Evolutionary conservation across 2,888 invertebrate genomes (phyloP).

Genomic region (Metopia argyrocephala): DNA sequence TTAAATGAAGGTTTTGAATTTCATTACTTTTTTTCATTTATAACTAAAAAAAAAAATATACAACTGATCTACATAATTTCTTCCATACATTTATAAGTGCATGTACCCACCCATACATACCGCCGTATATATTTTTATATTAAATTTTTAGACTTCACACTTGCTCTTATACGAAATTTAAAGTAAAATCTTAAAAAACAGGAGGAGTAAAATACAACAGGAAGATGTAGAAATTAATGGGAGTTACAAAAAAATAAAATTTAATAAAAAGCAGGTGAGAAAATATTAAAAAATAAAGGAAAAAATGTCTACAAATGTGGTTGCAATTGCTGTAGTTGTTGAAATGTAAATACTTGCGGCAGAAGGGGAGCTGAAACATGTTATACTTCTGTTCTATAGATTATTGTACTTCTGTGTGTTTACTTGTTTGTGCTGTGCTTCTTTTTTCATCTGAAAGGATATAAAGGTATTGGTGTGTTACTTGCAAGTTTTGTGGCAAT

Average conservation of each 20-base stretch:
- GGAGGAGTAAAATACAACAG: not conserved
- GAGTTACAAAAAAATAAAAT: constrained; percentile 19
- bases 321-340: constrained; percentile 12
- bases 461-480: not conserved
- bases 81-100: not conserved
- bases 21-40: constrained; percentile 54
- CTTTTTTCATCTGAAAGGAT: too few relatives aligned
- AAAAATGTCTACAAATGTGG: constrained; percentile 20
- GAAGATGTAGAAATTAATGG: constrained; percentile 44
- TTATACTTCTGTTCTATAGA: not conserved
- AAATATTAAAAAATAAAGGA: not conserved
- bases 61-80: not conserved
- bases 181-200: not conserved
- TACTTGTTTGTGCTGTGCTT: too few relatives aligned
- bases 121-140: constrained; percentile 8
- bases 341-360: constrained; percentile 40
- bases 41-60: constrained; percentile 8
- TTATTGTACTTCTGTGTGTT: too few relatives aligned
- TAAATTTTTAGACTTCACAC: constrained; percentile 28
- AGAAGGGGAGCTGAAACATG: constrained; percentile 25
- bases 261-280: constrained; percentile 3
- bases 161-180: constrained; percentile 49
- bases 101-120: constrained; percentile 3
- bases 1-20: constrained; percentile 58
- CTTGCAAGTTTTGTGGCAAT: constrained; percentile 28